Conservation (phyloP, 1,140 invertebrate species). For the Agrilus planipennis region DNA sequence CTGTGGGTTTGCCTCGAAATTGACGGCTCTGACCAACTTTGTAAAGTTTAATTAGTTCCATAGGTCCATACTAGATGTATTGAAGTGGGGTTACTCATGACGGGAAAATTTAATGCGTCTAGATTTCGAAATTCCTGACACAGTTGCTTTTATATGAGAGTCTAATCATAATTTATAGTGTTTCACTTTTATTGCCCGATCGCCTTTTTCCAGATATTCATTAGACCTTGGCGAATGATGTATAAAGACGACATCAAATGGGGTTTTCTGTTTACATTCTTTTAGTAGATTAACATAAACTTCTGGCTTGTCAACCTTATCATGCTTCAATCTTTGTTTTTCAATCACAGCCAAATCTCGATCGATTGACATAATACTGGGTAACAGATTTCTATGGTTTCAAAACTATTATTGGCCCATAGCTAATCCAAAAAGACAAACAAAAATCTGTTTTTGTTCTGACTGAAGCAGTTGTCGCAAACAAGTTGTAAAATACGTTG, state of each 20-base stretch:
- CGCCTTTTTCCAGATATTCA: background rate
- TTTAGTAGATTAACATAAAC: constrained; percentile 7
- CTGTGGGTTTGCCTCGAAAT: background rate
- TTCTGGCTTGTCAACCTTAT: constrained; percentile 7
- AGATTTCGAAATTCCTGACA: constrained; percentile 3
- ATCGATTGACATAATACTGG: constrained; percentile 8
- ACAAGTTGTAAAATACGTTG: constrained; percentile 1
- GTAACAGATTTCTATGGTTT: constrained; percentile 4
- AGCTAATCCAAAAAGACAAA: constrained; percentile 9
- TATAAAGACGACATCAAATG: background rate
- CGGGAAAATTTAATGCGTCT: too few relatives aligned
- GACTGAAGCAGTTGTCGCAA: constrained; percentile 10
- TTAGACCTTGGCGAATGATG: constrained; percentile 6
- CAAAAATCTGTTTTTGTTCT: constrained; percentile 11
- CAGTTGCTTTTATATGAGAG: background rate
- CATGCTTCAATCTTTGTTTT: constrained; percentile 3
- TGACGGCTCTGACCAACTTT: background rate
- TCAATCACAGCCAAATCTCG: constrained; percentile 8
- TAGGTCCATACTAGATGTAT: background rate
- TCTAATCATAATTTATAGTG: constrained; percentile 1
- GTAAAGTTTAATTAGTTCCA: background rate
- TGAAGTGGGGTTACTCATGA: too few relatives aligned
- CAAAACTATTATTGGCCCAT: constrained; percentile 1
- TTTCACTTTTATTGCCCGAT: background rate
- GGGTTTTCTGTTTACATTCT: constrained; percentile 6